Percentiles rank a stretch among this genome's conserved stretches.
Conservation (phyloP, 23 tunicate species). For the Diplosoma virens region DNA sequence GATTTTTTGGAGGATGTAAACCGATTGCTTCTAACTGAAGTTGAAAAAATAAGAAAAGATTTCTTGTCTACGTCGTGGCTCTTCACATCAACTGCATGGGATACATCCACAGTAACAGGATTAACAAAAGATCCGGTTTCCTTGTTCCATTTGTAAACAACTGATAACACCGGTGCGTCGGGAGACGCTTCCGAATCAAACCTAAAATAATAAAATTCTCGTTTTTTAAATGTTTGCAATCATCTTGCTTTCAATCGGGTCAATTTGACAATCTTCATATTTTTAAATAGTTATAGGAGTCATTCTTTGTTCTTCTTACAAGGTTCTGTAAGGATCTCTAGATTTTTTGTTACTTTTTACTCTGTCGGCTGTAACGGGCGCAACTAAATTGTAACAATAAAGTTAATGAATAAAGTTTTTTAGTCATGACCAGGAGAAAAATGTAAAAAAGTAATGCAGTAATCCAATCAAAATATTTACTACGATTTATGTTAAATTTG, state of each 20-base stretch:
- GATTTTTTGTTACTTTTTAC: too few relatives aligned
- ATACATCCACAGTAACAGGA: conserved; percentile 32
- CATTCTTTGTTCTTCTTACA: too few relatives aligned
- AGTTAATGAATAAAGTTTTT: too few relatives aligned
- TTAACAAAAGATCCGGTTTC: conserved; percentile 20
- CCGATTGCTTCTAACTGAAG: background rate
- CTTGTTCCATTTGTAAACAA: conserved; percentile 62
- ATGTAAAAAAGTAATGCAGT: too few relatives aligned
- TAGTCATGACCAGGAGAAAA: too few relatives aligned
- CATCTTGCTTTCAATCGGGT: too few relatives aligned
- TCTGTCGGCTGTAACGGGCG: too few relatives aligned
- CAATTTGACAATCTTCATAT: too few relatives aligned
- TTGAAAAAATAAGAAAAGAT: conserved; percentile 36
- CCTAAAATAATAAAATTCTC: conserved; percentile 52
- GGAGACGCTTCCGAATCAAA: conserved; percentile 45
- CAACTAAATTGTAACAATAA: too few relatives aligned
- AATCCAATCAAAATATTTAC: background rate
- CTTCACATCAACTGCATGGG: conserved; percentile 51
- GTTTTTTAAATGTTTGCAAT: too few relatives aligned
- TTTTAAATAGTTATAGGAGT: too few relatives aligned
- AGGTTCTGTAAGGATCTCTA: too few relatives aligned
- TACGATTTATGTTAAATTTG: background rate
- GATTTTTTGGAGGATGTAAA: background rate
- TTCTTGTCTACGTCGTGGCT: conserved; percentile 1
- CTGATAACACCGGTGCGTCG: conserved; percentile 41